Percentiles rank a stretch among this genome's conserved stretches.
phyloP scores from a whole-genome alignment of 1,140 invertebrate genomes.

The Cheumatopsyche charites region DNA sequence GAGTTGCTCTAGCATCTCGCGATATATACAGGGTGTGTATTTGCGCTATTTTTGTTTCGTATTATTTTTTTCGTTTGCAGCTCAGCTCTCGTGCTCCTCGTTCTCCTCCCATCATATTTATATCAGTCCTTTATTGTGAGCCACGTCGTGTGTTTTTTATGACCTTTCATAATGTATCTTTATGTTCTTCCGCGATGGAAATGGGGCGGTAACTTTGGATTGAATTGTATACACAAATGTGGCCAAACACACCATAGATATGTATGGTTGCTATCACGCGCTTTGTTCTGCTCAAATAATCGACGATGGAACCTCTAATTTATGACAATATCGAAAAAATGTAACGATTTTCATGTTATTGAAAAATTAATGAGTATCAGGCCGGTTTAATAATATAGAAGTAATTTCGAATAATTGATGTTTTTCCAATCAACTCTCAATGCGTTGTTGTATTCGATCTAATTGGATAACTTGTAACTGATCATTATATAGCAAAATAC shows the following conservation, averaged over 20 bases:
- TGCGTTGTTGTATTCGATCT: too few species aligned
- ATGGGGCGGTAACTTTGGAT: conserved; percentile 48
- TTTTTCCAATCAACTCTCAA: too few species aligned
- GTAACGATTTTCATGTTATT: too few species aligned
- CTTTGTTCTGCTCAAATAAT: too few species aligned
- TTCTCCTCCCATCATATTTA: conserved; percentile 47
- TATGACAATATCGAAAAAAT: too few species aligned
- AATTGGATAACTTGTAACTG: conserved; percentile 8
- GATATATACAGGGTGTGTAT: not conserved
- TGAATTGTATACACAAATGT: conserved; percentile 46
- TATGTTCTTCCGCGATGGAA: conserved; percentile 45
- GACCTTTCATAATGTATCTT: conserved; percentile 49
- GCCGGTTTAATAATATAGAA: too few species aligned
- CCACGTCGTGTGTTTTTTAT: conserved; percentile 49
- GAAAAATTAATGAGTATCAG: not conserved
- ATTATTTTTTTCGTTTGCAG: not conserved
- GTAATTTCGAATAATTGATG: too few species aligned
- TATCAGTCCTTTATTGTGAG: conserved; percentile 47
- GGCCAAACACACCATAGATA: conserved; percentile 1
- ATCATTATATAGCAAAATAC: conserved; percentile 3
- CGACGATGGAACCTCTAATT: too few species aligned
- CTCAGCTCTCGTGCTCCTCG: not conserved
- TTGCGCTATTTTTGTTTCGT: conserved; percentile 7
- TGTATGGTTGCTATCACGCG: too few species aligned
- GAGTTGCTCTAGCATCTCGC: too few species aligned